A percentile compares a stretch with the other conserved stretches of the same genome.
Conservation (phyloP, 2,113 vertebrate species). For the Macquaria australasica region DNA sequence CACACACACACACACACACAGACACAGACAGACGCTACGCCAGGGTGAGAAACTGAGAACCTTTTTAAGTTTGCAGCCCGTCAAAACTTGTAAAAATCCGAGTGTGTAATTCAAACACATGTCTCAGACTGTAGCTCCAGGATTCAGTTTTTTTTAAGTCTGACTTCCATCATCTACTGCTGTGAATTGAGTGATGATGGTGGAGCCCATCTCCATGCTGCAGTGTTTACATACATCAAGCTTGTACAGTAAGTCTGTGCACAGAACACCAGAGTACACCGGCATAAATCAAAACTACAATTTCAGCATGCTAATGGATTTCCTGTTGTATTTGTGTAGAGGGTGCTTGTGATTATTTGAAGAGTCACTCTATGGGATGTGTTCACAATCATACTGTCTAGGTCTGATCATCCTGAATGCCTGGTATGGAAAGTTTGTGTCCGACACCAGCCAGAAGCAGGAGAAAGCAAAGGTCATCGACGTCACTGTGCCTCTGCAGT, state of each 20-base stretch:
- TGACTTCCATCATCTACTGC: constrained; percentile 33
- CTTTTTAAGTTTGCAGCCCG: constrained; percentile 38
- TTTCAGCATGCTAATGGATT: constrained; percentile 28
- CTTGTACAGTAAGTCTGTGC: constrained; percentile 1
- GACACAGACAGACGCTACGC: constrained; percentile 17
- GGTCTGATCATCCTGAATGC: constrained; percentile 96
- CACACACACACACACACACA: constrained; percentile 27
- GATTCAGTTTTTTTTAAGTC: constrained; percentile 34
- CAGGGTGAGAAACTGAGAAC: constrained; percentile 30
- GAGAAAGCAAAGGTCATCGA: constrained; percentile 95
- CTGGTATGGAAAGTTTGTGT: constrained; percentile 98
- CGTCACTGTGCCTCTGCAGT: constrained; percentile 96
- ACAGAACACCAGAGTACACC: background rate
- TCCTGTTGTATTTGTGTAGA: constrained; percentile 22
- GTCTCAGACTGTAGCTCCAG: constrained; percentile 41
- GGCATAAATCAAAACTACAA: constrained; percentile 21
- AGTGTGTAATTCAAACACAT: constrained; percentile 57
- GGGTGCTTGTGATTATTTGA: constrained; percentile 28
- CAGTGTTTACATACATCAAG: constrained; percentile 33
- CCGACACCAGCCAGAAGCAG: constrained; percentile 89
- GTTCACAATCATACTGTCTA: constrained; percentile 59
- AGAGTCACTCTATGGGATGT: background rate
- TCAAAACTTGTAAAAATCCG: constrained; percentile 56
- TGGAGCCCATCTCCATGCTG: constrained; percentile 23
- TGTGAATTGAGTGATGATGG: constrained; percentile 37